Conservation (phyloP, 2,113 vertebrate genomes). For the Hydrolagus affinis region DNA sequence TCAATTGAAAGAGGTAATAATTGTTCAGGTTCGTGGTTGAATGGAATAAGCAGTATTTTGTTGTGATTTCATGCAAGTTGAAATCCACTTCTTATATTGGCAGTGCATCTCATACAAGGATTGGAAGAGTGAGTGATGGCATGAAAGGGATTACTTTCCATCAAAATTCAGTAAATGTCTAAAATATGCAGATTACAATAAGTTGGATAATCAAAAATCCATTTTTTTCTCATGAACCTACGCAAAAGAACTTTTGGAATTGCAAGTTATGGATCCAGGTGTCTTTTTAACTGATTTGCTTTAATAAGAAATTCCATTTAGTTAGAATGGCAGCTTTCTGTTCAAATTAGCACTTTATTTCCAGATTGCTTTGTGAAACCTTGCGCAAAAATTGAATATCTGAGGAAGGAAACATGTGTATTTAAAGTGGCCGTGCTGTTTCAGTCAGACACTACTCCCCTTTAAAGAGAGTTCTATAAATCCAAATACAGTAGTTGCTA, state of each 20-base stretch:
- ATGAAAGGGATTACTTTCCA: background rate
- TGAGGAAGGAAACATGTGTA: background rate
- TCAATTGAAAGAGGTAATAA: background rate
- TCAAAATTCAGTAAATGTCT: background rate
- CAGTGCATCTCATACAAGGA: background rate
- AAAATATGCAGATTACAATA: background rate
- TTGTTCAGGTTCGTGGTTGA: background rate
- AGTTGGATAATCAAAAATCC: slow-evolving; percentile 15
- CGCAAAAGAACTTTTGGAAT: background rate
- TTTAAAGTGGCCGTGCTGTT: background rate
- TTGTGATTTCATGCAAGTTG: background rate
- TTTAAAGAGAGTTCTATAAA: too few species aligned
- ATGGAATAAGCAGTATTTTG: too few species aligned
- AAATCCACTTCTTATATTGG: background rate
- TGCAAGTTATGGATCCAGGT: background rate
- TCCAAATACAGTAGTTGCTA: too few species aligned
- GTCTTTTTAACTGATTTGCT: background rate
- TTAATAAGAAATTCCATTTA: background rate
- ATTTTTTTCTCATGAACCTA: background rate
- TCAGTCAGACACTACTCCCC: too few species aligned
- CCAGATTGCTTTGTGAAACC: background rate
- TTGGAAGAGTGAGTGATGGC: background rate
- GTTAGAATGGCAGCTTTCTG: background rate
- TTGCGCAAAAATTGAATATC: background rate
- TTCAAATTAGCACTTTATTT: slow-evolving; percentile 2